These are phyloP conservation scores for Ceratosolen fusciceps DNA, from an alignment of 1,140 invertebrate species.

Conservation along the genomic window DNA sequence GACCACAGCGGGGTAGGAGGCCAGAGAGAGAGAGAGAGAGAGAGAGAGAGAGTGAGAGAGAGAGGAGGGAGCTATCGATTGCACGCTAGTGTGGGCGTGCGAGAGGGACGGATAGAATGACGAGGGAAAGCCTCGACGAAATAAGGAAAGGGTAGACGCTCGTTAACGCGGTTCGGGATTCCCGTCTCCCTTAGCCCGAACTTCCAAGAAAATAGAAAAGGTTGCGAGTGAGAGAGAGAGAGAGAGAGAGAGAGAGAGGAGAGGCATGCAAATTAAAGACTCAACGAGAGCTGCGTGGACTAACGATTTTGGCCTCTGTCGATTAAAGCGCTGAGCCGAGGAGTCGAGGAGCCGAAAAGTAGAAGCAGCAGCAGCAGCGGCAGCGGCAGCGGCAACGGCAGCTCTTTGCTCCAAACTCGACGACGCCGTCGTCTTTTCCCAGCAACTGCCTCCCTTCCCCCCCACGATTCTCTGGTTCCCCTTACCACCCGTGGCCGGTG, in stretches of 20 bases:
- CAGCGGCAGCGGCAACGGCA: too few relatives aligned
- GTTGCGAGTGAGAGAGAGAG: too few relatives aligned
- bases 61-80: not conserved
- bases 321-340: not conserved
- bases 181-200: not conserved
- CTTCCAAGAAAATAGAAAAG: constrained; percentile 1
- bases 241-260: not conserved
- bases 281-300: constrained; percentile 21
- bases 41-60: not conserved
- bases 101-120: not conserved
- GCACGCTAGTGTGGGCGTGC: not conserved
- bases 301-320: not conserved
- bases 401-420: not conserved
- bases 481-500: too few relatives aligned
- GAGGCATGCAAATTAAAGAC: not conserved
- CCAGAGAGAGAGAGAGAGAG: too few relatives aligned
- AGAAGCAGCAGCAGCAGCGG: too few relatives aligned
- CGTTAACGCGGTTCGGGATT: constrained; percentile 21
- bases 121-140: constrained; percentile 9
- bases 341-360: not conserved
- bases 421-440: not conserved
- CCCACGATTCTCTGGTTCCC: not conserved
- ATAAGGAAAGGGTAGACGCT: constrained; percentile 37
- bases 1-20: too few relatives aligned
- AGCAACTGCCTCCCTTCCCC: not conserved